Conservation (phyloP, 53 echinoderm and acorn worm species). For the Echinarachnius parma region DNA sequence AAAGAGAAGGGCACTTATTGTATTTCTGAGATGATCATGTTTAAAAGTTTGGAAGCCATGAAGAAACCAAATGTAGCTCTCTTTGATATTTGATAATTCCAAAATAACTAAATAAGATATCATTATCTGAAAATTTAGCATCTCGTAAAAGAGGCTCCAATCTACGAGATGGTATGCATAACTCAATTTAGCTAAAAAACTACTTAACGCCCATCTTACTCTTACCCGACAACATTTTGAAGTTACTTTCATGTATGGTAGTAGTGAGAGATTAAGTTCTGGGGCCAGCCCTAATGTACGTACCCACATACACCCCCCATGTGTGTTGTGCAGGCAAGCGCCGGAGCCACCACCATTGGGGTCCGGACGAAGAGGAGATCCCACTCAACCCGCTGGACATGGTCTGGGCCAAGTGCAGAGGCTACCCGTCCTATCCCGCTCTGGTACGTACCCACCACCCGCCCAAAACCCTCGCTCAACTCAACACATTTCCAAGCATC, state of each 20-base stretch:
- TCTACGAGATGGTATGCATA: no score
- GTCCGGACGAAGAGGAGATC: constrained; percentile 94
- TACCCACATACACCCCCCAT: constrained; percentile 13
- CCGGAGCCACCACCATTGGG: constrained; percentile 71
- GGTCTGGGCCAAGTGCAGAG: constrained; percentile 99
- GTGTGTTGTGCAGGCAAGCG: constrained; percentile 63
- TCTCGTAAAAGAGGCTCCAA: no score
- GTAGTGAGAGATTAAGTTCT: constrained; percentile 5
- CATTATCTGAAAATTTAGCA: no score
- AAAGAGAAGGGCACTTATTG: no score
- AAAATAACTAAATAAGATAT: no score
- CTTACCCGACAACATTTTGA: no score
- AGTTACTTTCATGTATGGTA: constrained; percentile 10
- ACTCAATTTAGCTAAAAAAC: no score
- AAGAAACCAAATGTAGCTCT: no score
- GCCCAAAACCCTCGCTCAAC: background rate
- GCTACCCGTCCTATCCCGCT: constrained; percentile 99
- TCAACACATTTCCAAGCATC: constrained; percentile 25
- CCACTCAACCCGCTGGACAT: constrained; percentile 92
- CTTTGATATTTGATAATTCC: no score
- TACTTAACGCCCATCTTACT: no score
- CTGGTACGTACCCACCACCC: constrained; percentile 68
- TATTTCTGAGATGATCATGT: no score
- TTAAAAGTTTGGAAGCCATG: no score
- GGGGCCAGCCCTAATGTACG: constrained; percentile 34